Percentiles rank a stretch among this genome's conserved stretches.
Evolutionary conservation across 2,888 invertebrate genomes (phyloP).

Genomic region (Ernsta delagoae): DNA sequence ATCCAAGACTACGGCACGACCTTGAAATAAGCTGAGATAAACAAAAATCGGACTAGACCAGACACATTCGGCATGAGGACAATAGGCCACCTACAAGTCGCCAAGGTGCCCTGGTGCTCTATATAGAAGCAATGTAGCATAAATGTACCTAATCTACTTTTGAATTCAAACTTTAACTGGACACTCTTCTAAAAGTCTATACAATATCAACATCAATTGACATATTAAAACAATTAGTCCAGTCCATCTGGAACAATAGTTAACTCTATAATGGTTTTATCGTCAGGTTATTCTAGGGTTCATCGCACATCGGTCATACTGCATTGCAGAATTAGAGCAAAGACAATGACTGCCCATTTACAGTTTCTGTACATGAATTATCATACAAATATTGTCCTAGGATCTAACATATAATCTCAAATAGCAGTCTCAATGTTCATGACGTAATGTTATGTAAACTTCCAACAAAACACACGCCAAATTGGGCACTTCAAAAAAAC

Average conservation of each 20-base stretch:
- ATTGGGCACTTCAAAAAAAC: no score
- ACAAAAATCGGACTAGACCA: conserved; percentile 33
- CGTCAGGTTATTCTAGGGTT: no score
- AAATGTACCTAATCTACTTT: background rate
- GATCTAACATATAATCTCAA: no score
- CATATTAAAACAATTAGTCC: no score
- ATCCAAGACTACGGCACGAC: conserved; percentile 54
- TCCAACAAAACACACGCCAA: no score
- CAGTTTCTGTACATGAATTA: conserved; percentile 9
- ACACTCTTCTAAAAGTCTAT: no score
- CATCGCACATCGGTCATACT: background rate
- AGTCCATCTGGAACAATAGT: no score
- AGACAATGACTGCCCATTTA: conserved; percentile 23
- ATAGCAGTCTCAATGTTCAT: background rate
- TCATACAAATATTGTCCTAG: no score
- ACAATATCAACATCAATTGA: no score
- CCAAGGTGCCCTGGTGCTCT: conserved; percentile 5
- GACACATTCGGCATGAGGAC: conserved; percentile 14
- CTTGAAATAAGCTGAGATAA: conserved; percentile 48
- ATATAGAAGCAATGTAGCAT: background rate
- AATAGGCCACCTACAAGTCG: conserved; percentile 9
- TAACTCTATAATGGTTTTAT: no score
- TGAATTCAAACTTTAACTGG: background rate
- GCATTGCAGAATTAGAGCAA: conserved; percentile 23
- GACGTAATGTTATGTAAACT: background rate